Base-by-base conservation (phyloP, 1,140 invertebrate species). In the Phocides pigmalion region DNA sequence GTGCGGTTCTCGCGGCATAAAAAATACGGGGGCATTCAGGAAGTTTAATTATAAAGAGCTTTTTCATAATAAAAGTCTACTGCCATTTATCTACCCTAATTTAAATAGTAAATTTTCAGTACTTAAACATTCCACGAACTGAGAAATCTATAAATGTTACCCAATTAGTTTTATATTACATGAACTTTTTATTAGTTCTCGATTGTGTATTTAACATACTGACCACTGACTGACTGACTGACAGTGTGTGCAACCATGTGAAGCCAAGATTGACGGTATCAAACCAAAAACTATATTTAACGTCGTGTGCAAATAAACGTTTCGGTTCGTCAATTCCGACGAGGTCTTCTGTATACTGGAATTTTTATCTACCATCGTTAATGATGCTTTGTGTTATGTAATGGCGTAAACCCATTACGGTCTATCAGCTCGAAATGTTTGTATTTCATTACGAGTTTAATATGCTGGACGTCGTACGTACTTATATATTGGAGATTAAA, bases 401-500 rank as follows among this genome's bases (percentile, higher is more conserved):
- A 79, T 76, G 74, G 64, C 59, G 66, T 69, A 46, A 72, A 74
- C 54, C 62, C 79, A 79, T 82, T 87, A 79, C 62, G 51, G 41
- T 62, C 56, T 81, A 81, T 84, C 82, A 37, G 42, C 15, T 61
- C 22, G 28, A 68, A 53, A 67, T 72, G 70, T 74, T 76, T 76
- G 76, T 72, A 62, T 75, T 79, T 67, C 53, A 64, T 72, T 70
- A 67, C 64, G 15, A 59, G 46, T 75, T 68, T 65, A 70, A 76
- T 65, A 68, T 42, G 17, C 39, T 70, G 19, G 59, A 70, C 65
- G 56, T 69, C 70, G 74, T 53, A 22, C 22, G 1, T 12, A 35
- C 1, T 2, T 12, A 73, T 72, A 68, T 74, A 68, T 72, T 76
- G 65, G 47, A 79, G 79, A 82, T 79, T 78, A 81, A 76, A 75